Percentiles rank a stretch among this genome's conserved stretches.
Conservation (phyloP, 1,140 invertebrate species). For the Pseudomyrmex concolor region DNA sequence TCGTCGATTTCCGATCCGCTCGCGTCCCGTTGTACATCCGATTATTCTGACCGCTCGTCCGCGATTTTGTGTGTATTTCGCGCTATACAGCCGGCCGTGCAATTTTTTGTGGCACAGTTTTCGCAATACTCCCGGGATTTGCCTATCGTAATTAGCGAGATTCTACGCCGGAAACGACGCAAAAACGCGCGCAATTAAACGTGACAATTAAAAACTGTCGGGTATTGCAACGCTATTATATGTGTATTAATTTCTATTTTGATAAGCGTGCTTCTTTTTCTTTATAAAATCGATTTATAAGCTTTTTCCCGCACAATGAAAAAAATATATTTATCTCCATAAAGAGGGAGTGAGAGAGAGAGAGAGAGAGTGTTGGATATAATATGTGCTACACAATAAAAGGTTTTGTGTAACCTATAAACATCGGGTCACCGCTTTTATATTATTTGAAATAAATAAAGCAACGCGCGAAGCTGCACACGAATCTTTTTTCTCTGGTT, state of each 20-base stretch:
- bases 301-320: not conserved
- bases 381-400: constrained; percentile 15
- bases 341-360: too few species aligned
- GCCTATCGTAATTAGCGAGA: constrained; percentile 28
- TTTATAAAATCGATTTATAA: constrained; percentile 26
- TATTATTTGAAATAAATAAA: too few species aligned
- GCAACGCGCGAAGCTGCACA: too few species aligned
- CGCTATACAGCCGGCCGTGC: not conserved
- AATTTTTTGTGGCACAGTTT: constrained; percentile 20
- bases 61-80: constrained; percentile 10
- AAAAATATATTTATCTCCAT: constrained; percentile 26
- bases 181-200: constrained; percentile 21
- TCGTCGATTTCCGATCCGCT: constrained; percentile 21
- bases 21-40: constrained; percentile 4
- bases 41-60: constrained; percentile 20
- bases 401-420: not conserved
- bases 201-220: constrained; percentile 54
- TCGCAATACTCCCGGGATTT: constrained; percentile 24
- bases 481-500: not conserved
- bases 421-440: too few species aligned
- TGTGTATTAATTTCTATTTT: constrained; percentile 31
- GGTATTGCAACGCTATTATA: constrained; percentile 48
- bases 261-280: not conserved
- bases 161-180: constrained; percentile 7
- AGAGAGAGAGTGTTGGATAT: constrained; percentile 2